Evolutionary conservation across 2,113 vertebrate species (phyloP), one percentile per base, ranked within the genome.

Genomic region (Neogobius melanostomus): DNA sequence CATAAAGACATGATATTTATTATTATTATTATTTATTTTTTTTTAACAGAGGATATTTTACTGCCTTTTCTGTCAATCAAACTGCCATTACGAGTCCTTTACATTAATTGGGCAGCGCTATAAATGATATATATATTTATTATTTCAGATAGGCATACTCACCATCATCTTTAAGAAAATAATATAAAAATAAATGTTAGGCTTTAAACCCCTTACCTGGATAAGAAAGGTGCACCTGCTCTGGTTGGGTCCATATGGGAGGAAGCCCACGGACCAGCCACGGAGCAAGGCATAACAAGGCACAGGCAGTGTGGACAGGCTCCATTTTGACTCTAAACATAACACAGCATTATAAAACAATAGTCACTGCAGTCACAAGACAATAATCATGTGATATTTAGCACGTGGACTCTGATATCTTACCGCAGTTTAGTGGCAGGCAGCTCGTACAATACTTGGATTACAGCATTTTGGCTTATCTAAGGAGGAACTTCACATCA

Each of bases 161-260:
- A 36, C 1, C 28, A 36, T 36, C 28, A 36, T 4, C 28, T 36
- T 36, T 5, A 65, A 77, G 69, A 72, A 43, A 74, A 64, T 45
- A 71, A 61, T 49, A 65, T 11, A 8, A 11, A 47, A 11, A 47
- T 11, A 47, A 2, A 47, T 11, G 6, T 7, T 4, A 14, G 76
- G 11, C 9, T 66, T 47, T 8, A 17, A 68, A 57, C 21, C 52
- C 12, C 79, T 68, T 82, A 93, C 93, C 93, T 85, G 87, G 82
- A 79, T 92, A 93, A 16, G 92, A 92, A 56, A 93, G 79, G 75
- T 94, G 93, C 52, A 93, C 89, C 80, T 94, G 92, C 64, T 94
- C 93, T 12, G 92, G 93, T 59, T 94, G 91, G 16, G 81, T 89
- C 79, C 80, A 80, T 17, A 90, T 65, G 12, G 91, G 91, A 47